phyloP scores from a whole-genome alignment of 2,888 invertebrate species.

The Pristionchus arcanus region DNA sequence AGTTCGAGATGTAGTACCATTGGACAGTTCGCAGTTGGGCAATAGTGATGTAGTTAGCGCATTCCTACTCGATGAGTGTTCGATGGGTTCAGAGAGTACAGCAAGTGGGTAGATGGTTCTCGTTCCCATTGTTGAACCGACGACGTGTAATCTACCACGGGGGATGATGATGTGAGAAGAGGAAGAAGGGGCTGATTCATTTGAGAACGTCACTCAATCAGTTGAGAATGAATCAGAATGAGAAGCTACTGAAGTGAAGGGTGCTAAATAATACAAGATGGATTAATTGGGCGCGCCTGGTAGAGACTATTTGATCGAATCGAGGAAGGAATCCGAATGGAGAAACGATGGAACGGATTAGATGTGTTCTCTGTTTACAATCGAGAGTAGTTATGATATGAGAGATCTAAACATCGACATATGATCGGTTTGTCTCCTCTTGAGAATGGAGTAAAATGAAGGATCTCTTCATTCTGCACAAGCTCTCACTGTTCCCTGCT shows the following conservation, averaged over 20 bases:
- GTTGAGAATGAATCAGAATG: background rate
- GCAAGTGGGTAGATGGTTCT: background rate
- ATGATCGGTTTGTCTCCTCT: background rate
- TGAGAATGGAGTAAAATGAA: background rate
- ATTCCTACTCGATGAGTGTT: background rate
- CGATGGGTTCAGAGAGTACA: background rate
- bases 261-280: slow-evolving; percentile 13
- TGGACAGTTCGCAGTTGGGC: background rate
- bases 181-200: too few relatives aligned
- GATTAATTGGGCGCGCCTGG: slow-evolving; percentile 7
- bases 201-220: too few relatives aligned
- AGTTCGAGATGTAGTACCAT: background rate
- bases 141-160: background rate
- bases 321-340: background rate
- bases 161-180: slow-evolving; percentile 22
- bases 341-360: slow-evolving; percentile 13
- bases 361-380: slow-evolving; percentile 39
- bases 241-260: background rate
- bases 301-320: slow-evolving; percentile 41
- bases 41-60: background rate
- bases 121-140: background rate
- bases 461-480: background rate
- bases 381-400: slow-evolving; percentile 15
- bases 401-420: slow-evolving; percentile 36
- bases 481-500: background rate